Conservation (phyloP, 2,113 vertebrate genomes). For the Isurus oxyrinchus region DNA sequence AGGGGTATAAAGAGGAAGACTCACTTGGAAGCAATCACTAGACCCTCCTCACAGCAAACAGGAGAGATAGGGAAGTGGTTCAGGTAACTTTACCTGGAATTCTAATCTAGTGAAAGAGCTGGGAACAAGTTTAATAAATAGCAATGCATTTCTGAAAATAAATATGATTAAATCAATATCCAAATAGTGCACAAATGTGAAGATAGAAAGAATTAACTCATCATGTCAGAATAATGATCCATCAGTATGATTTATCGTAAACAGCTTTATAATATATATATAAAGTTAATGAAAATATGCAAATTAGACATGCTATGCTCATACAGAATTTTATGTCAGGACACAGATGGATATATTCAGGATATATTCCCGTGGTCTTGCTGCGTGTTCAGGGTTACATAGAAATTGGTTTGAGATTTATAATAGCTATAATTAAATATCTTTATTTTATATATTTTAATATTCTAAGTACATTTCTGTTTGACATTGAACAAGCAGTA, state of each 20-base stretch:
- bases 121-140: background rate
- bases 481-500: background rate
- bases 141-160: background rate
- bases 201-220: background rate
- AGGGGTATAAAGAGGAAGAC: background rate
- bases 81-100: background rate
- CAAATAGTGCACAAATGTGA: background rate
- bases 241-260: background rate
- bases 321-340: background rate
- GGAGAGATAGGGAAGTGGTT: no score
- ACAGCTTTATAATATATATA: background rate
- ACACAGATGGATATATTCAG: background rate
- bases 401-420: background rate
- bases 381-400: background rate
- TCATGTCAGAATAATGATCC: background rate
- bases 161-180: background rate
- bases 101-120: background rate
- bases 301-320: background rate
- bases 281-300: background rate
- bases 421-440: background rate
- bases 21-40: background rate
- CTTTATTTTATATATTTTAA: background rate
- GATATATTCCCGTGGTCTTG: background rate
- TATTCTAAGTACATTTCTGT: background rate
- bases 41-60: background rate